Evolutionary conservation across 2,888 invertebrate genomes (phyloP), one percentile per base, ranked within the genome.

Genomic region (Dolichopus griseipennis): DNA sequence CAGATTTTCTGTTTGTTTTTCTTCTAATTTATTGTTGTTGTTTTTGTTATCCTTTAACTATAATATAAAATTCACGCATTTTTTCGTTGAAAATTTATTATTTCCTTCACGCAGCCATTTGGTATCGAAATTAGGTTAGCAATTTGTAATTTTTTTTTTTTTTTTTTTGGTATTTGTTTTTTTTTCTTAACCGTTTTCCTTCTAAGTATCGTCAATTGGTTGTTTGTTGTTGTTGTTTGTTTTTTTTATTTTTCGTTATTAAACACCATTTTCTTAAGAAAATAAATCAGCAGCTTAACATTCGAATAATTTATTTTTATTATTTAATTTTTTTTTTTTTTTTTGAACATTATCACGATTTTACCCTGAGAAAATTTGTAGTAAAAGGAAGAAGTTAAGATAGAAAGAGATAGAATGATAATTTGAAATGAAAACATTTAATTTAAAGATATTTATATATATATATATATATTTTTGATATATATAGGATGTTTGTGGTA

Each of bases 81-180:
- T 52, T 52, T 52, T 27, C 27, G 52, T 52, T 52, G 27, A 52
- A 52, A 52, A 52, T 52, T 52, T 52, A 52, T 52, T 52, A 52
- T 52, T 52, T 52, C 52, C 52, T 18, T 52, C 52, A 52, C 52
- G 52, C 52, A 52, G 52, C 18, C 52, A 52, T 52, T 27, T 52
- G 52, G 52, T 52, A 52, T 52, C 52, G 52, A 52, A 52, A 52
- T 52, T 52, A 52, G 52, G 52, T 52, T 52, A 52, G 52, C 52
- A 52, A 52, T 52, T 52, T 52, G 52, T 52, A n/a, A n/a, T n/a
- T n/a, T n/a, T n/a, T n/a, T n/a, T n/a, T 37, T 8, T 8, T 37
- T n/a, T n/a, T 18, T 52, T 52, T 15, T 52, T n/a, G 18, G 9
- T 52, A 37, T 34, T 9, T 9, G 7, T 43, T 43, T 43, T 12